A percentile compares a stretch with the other conserved stretches of the same genome.
Evolutionary conservation across 2,113 vertebrate species (phyloP).

Genomic region (Ranitomeya imitator): DNA sequence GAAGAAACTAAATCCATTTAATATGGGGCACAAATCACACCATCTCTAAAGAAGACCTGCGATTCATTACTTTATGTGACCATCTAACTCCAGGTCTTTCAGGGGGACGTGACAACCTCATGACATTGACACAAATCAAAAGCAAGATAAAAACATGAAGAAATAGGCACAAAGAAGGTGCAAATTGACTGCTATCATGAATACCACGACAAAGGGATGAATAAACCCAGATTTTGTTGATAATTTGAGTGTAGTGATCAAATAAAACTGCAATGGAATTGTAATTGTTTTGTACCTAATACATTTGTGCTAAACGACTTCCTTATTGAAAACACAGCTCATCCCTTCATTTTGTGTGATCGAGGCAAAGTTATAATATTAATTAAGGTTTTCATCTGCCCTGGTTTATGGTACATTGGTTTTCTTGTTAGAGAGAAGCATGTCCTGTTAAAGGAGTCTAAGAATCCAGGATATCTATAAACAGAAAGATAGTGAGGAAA

Average conservation of each 20-base stretch:
- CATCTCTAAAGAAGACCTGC: no score
- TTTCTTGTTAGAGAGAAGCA: conserved; percentile 5
- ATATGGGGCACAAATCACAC: no score
- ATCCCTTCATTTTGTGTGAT: conserved; percentile 17
- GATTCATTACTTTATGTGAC: no score
- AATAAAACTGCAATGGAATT: not conserved
- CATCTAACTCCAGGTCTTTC: no score
- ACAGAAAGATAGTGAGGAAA: no score
- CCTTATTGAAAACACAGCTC: conserved; percentile 20
- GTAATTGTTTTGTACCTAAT: not conserved
- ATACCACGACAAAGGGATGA: not conserved
- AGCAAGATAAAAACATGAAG: no score
- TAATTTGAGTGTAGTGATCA: not conserved
- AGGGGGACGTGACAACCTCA: no score
- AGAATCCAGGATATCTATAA: no score
- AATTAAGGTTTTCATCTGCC: conserved; percentile 11
- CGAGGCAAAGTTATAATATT: conserved; percentile 22
- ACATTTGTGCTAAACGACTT: not conserved
- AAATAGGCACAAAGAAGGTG: no score
- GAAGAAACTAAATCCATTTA: no score
- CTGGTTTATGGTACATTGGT: conserved; percentile 6
- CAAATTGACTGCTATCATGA: no score
- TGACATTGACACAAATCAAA: no score
- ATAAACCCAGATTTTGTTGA: not conserved
- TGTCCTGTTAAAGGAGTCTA: not conserved